Base-by-base conservation (phyloP, 2,113 vertebrate species). In the Numenius arquata region DNA sequence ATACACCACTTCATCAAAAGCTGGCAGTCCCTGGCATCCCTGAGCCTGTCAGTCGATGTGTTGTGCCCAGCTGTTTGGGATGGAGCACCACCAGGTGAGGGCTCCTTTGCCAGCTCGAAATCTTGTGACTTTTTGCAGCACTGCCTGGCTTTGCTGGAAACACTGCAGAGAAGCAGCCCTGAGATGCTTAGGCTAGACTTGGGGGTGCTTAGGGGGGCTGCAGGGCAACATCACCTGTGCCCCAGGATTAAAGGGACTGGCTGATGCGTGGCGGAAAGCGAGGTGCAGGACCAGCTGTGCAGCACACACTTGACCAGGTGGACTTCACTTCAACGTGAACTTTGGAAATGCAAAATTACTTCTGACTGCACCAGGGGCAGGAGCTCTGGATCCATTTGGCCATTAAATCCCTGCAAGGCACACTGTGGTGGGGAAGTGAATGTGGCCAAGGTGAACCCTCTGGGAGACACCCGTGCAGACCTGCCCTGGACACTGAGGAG, bases 11-110 rank as follows among this genome's bases (percentile, higher is more conserved):
- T 70, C 32, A 55, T 43, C 48, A 23, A 30, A 66, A 73, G 11
- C 30, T 84, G 34, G 36, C 76, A 61, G 40, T 9, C 25, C 21
- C 62, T 45, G 72, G 18, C 22, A 65, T 52, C 56, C n/a, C 59
- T 12, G 26, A 72, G 38, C 36, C 62, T 0, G 0, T 22, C 26
- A 8, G n/a, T 12, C 2, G 2, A 34, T 16, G 38, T 2, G 5
- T 26, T 40, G 41, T 58, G 74, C 26, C 23, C 1, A 2, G 13
- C 19, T 53, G 43, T 27, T 73, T 3, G 17, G 58, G 53, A 48
- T 0, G 2, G 48, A 83, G 17, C 32, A 38, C 34, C 0, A 0
- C 55, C 22, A 38, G 19, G 9, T 1, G 10, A 67, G 32, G 47
- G 38, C 29, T 81, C 41, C n/a, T 74, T 80, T 53, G 41, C 41